A percentile compares a stretch with the other conserved stretches of the same genome.
phyloP scores from a whole-genome alignment of 2,113 vertebrate genomes.

The Oreochromis aureus region DNA sequence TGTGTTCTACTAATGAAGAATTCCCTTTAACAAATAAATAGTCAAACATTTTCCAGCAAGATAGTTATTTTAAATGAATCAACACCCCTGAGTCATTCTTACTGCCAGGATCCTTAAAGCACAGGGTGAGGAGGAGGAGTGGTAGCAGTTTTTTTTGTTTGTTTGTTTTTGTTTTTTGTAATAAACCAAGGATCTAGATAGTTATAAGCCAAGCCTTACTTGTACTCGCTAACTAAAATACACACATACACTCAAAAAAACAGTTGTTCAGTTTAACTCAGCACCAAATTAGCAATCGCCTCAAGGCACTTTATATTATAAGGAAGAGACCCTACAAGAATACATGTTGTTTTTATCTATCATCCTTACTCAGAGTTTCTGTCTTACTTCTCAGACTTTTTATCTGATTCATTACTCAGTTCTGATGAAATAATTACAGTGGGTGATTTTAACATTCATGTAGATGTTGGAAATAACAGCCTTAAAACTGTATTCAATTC shows the following conservation, averaged over 20 bases:
- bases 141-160: not conserved
- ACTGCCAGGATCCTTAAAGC: not conserved
- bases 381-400: not conserved
- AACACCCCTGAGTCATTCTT: not conserved
- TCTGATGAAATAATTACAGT: not conserved
- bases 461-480: not conserved
- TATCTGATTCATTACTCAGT: not conserved
- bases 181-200: not conserved
- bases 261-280: not conserved
- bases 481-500: rapidly evolving
- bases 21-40: not conserved
- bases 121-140: not conserved
- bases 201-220: not conserved
- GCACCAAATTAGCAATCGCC: not conserved
- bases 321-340: not conserved
- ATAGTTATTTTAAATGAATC: not conserved
- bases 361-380: not conserved
- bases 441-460: not conserved
- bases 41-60: not conserved
- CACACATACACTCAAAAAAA: too few species aligned
- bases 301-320: not conserved
- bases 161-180: too few species aligned
- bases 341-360: not conserved
- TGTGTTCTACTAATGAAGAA: not conserved
- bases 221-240: too few species aligned